A percentile compares a stretch with the other conserved stretches of the same genome.
phyloP scores from a whole-genome alignment of 2,113 vertebrate genomes.

The Struthio camelus region DNA sequence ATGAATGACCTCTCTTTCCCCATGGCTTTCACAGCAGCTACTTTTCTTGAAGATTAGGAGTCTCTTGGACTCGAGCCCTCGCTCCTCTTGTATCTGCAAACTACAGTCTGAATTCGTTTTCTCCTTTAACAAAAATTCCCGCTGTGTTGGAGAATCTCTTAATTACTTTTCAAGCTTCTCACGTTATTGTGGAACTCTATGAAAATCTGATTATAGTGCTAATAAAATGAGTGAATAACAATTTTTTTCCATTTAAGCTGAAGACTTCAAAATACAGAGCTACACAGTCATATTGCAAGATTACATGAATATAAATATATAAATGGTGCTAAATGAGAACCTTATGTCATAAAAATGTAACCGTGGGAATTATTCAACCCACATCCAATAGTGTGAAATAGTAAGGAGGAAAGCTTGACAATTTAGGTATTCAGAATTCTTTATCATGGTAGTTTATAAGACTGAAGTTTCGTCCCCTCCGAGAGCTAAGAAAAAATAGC shows the following conservation, averaged over 20 bases:
- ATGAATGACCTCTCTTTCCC: constrained; percentile 20
- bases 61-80: constrained; percentile 24
- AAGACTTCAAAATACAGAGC: constrained; percentile 51
- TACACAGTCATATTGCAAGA: background rate
- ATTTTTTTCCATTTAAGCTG: constrained; percentile 42
- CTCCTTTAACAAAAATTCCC: constrained; percentile 65
- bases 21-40: constrained; percentile 35
- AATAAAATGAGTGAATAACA: constrained; percentile 63
- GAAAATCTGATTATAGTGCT: constrained; percentile 71
- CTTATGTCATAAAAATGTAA: background rate
- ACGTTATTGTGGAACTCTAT: constrained; percentile 61
- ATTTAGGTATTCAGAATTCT: constrained; percentile 11
- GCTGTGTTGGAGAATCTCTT: constrained; percentile 72
- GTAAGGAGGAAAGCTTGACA: constrained; percentile 22
- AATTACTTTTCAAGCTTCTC: constrained; percentile 74
- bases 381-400: background rate
- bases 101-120: constrained; percentile 63
- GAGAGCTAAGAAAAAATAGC: constrained; percentile 8
- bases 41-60: constrained; percentile 56
- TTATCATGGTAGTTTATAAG: background rate
- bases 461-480: constrained; percentile 2
- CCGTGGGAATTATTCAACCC: constrained; percentile 13
- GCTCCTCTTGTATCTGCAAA: constrained; percentile 45
- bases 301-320: background rate
- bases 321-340: constrained; percentile 14